A percentile compares a stretch with the other conserved stretches of the same genome.
phyloP scores from a whole-genome alignment of 2,888 invertebrate genomes.

The Melangyna quadrimaculata region DNA sequence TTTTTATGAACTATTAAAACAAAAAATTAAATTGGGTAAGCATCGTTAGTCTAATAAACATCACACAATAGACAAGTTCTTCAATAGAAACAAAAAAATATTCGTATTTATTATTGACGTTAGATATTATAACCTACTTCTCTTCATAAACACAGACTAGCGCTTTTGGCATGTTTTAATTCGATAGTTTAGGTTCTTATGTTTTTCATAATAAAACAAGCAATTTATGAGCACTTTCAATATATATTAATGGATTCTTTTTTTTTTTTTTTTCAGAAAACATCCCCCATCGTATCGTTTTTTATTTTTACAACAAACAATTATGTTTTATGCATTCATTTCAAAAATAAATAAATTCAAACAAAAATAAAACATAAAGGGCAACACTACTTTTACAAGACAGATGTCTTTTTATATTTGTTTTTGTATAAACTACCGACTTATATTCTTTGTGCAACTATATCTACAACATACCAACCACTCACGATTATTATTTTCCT shows the following conservation, averaged over 20 bases:
- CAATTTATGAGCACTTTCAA: neutral
- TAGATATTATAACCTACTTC: neutral
- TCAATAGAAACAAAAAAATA: no score
- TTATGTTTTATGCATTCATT: neutral
- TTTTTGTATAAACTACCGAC: neutral
- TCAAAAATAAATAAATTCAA: neutral
- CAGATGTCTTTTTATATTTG: neutral
- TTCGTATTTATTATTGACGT: no score
- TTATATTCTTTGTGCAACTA: neutral
- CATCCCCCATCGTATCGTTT: neutral
- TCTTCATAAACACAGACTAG: neutral
- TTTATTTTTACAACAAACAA: neutral
- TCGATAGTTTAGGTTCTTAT: neutral
- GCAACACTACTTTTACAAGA: slow-evolving; percentile 1
- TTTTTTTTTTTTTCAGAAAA: neutral
- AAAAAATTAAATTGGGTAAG: no score
- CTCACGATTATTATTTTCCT: slow-evolving; percentile 6
- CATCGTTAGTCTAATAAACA: no score
- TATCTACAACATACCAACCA: neutral
- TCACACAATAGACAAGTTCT: no score
- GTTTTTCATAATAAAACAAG: neutral
- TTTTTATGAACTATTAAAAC: no score
- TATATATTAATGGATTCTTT: neutral
- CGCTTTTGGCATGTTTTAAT: neutral
- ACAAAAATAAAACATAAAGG: neutral